A percentile compares a stretch with the other conserved stretches of the same genome.
Conservation (phyloP, 37 sponge, comb jelly and placozoan species). For the Bolinopsis microptera region DNA sequence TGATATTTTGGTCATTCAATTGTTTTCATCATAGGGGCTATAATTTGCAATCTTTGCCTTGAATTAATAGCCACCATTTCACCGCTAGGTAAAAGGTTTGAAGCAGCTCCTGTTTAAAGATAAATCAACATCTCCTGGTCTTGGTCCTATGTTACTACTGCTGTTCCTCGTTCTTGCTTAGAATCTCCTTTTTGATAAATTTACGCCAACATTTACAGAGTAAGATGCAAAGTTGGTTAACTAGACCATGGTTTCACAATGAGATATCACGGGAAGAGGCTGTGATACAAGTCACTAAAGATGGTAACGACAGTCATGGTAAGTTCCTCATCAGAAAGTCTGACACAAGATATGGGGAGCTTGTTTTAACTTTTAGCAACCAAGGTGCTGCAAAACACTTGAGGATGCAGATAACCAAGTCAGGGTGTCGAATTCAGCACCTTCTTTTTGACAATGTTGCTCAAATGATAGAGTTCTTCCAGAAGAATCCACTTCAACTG, state of each 20-base stretch:
- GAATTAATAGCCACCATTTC: too few species aligned
- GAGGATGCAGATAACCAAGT: neutral
- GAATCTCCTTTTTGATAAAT: too few species aligned
- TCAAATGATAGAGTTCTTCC: neutral
- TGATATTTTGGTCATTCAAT: too few species aligned
- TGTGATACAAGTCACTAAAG: neutral
- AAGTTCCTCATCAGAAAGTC: neutral
- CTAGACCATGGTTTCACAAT: neutral
- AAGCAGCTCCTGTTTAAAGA: too few species aligned
- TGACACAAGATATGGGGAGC: neutral
- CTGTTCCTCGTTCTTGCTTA: too few species aligned
- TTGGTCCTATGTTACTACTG: too few species aligned
- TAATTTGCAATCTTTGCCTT: too few species aligned
- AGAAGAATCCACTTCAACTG: neutral
- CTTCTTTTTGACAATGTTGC: neutral
- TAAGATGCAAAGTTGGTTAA: neutral
- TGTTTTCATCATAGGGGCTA: too few species aligned
- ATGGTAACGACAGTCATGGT: neutral
- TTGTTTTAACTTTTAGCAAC: neutral
- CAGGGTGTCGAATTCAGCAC: neutral
- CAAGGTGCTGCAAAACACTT: neutral
- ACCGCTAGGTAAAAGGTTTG: too few species aligned
- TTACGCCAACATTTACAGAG: too few species aligned
- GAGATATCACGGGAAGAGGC: neutral
- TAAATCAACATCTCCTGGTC: too few species aligned